Evolutionary conservation across 1,140 invertebrate species (phyloP).

Genomic region (Chlorops oryzae): DNA sequence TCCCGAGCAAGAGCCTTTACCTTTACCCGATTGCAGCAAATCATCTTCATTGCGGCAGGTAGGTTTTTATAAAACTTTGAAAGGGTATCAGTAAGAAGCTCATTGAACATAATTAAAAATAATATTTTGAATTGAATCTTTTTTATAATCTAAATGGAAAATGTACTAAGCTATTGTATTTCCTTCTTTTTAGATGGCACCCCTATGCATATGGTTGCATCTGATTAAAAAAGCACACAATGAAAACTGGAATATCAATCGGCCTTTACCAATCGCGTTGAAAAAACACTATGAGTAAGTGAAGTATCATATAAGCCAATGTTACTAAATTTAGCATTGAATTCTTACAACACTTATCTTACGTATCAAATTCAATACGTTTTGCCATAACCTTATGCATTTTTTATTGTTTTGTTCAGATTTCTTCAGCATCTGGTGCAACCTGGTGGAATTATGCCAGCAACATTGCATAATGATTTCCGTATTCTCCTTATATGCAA

Average conservation of each 20-base stretch:
- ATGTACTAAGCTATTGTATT: background rate
- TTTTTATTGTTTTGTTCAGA: conserved; percentile 44
- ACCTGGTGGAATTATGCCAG: conserved; percentile 58
- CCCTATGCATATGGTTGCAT: conserved; percentile 95
- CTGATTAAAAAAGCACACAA: conserved; percentile 86
- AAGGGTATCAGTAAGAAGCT: too few species aligned
- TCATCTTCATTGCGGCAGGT: conserved; percentile 76
- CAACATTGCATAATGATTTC: conserved; percentile 75
- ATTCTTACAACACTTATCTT: background rate
- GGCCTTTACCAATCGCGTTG: conserved; percentile 75
- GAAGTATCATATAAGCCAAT: background rate
- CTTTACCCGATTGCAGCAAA: conserved; percentile 82
- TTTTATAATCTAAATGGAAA: background rate
- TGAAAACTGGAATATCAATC: conserved; percentile 69
- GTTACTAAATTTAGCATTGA: background rate
- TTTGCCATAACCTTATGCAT: conserved; percentile 2
- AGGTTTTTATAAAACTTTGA: too few species aligned
- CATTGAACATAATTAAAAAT: too few species aligned
- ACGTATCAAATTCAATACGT: conserved; percentile 9
- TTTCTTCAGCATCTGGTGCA: conserved; percentile 78
- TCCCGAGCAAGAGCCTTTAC: conserved; percentile 82
- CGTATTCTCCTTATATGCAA: conserved; percentile 88
- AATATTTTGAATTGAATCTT: too few species aligned
- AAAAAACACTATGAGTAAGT: conserved; percentile 77
- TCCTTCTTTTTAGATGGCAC: conserved; percentile 60